Base-by-base conservation (phyloP, 2,113 vertebrate species). In the Orcinus orca region DNA sequence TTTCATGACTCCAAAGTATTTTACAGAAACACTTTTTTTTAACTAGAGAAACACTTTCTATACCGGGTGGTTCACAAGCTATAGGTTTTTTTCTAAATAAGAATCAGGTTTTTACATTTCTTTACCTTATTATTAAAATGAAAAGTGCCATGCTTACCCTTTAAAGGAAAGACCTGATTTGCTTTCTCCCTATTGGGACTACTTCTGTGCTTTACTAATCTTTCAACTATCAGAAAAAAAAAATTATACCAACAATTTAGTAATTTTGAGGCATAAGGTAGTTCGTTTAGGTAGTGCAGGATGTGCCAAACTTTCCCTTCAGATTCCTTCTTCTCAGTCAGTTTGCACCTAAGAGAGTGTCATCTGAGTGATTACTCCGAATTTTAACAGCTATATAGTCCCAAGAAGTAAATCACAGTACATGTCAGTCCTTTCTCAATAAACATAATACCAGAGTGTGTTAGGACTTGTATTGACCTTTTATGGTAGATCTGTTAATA, bases 121-220 rank as follows among this genome's bases (percentile, higher is more conserved):
- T 60, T 94, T 88, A 44, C 86, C 79, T 84, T 97, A 92, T 88
- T 87, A 68, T 90, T 89, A 63, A 92, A 95, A 60, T 96, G 18
- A 79, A 63, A 94, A 96, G 60, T 92, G 63, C 93, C 95, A 95
- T 68, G 55, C 58, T 84, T 77, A 92, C 6, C 55, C 95, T 93
- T 82, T 96, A 95, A 95, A 83, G 62, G 36, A 91, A 91, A 85
- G 55, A 58, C 29, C 47, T 88, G 65, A 79, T 65, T 87, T 93
- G 17, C 58, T 70, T 85, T 93, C 44, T 91, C 36, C 62, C 26
- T 84, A 4, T 90, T 77, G 79, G 47, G 41, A 95, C 76, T 90
- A 15, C 74, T 88, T 97, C 90, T 98, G 10, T 97, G 92, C 47
- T 90, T 92, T 88, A 67, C n/a, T 94, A 67, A 95, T 74, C 76